Base-by-base conservation (phyloP, 2,113 vertebrate species). In the Pterocles gutturalis region DNA sequence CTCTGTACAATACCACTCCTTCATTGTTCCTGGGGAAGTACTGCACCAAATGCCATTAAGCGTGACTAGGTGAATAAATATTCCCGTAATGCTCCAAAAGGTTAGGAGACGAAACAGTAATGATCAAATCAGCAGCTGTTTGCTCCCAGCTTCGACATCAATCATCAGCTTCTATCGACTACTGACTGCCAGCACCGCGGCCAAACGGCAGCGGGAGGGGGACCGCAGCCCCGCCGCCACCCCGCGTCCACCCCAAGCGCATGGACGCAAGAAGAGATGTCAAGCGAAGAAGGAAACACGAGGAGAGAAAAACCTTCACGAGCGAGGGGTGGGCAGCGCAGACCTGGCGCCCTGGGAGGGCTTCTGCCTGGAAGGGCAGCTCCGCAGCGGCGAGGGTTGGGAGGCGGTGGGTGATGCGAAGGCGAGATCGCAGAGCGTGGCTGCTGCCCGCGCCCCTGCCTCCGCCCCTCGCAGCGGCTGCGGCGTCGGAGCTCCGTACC, bases 61-160 rank as follows among this genome's bases (percentile, higher is more conserved):
- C 41, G 11, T 71, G 87, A 80, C n/a, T 75, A 85, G 95, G 88
- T 94, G 86, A 97, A 93, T 72, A 95, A 92, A 92, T 83, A 93
- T 90, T 97, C 93, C 93, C 93, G 87, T 43, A 96, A 97, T 41
- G 80, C 91, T 96, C 70, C 85, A 80, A 98, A 98, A 98, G 97
- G 95, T 97, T 94, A 96, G 92, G 77, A 96, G 95, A 97, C 79
- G 95, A 98, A 98, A 98, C 31, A 83, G 90, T 48, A 96, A 95
- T 94, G 96, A 97, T 96, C 96, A 93, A 97, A 98, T 87, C 95
- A 98, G 94, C 96, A 98, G 98, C 97, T 98, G 96, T 94, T 97
- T 81, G 92, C 95, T 91, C 97, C 78, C 80, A 92, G 95, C 82
- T 93, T 90, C 89, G 69, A 91, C 94, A 98, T 97, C 91, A 72